Conservation (phyloP, 2,797 vertebrate species). For the Catharus ustulatus region DNA sequence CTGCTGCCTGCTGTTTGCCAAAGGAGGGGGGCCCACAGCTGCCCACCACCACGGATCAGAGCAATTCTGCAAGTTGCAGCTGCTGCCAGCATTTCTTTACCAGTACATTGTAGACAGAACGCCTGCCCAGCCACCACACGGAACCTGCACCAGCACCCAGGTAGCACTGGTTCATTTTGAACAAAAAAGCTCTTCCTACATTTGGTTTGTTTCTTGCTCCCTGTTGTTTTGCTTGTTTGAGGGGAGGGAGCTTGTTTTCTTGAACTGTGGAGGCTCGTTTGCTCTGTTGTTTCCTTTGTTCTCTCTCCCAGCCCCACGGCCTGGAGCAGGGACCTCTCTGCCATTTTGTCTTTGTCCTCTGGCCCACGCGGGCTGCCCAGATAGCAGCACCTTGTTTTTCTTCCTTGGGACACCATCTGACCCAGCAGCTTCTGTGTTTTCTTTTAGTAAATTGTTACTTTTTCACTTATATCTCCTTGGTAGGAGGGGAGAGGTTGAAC, state of each 20-base stretch:
- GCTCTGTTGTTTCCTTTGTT: neutral
- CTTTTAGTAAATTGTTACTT: neutral
- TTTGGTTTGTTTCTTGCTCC: neutral
- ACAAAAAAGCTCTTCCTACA: neutral
- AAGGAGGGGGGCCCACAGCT: neutral
- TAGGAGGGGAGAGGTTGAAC: neutral
- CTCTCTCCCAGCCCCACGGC: neutral
- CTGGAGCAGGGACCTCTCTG: accelerated
- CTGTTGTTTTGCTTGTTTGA: neutral
- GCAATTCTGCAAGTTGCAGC: neutral
- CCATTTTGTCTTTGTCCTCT: neutral
- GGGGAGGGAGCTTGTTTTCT: neutral
- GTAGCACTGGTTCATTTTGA: neutral
- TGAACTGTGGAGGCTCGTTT: accelerated
- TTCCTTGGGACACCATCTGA: neutral
- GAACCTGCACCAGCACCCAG: neutral
- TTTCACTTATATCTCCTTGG: neutral
- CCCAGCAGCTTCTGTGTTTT: neutral
- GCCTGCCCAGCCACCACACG: accelerated
- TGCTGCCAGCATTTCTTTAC: neutral
- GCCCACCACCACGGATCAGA: neutral
- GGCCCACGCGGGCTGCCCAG: accelerated
- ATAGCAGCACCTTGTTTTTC: neutral
- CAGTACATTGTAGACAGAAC: accelerated
- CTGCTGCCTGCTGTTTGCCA: neutral